These are phyloP conservation scores for Apis laboriosa DNA, from an alignment of 1,140 invertebrate genomes.

Conservation along the genomic window DNA sequence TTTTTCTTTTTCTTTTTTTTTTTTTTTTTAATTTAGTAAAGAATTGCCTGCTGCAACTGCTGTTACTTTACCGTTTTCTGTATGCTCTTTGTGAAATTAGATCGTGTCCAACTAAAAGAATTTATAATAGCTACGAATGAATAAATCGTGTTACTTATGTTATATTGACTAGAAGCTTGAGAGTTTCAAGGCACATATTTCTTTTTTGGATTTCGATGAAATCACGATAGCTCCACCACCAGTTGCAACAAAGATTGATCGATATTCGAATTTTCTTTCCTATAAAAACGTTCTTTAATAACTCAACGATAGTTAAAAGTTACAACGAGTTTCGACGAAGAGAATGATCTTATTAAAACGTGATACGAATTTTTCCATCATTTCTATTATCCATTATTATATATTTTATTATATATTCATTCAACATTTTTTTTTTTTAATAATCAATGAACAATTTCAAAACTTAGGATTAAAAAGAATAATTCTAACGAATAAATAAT, in stretches of 20 bases:
- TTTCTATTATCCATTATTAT: too few species aligned
- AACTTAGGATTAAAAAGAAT: background rate
- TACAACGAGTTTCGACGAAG: too few species aligned
- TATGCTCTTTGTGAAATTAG: constrained; percentile 30
- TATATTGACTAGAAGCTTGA: background rate
- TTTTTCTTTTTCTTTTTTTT: too few species aligned
- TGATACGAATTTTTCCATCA: too few species aligned
- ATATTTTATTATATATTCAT: too few species aligned
- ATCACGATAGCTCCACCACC: background rate
- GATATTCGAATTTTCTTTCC: too few species aligned
- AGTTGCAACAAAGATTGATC: background rate
- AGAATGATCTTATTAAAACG: too few species aligned
- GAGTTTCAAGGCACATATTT: background rate
- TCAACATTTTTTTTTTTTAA: background rate
- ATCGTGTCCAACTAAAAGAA: constrained; percentile 30
- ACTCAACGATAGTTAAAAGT: too few species aligned
- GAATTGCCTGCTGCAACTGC: background rate
- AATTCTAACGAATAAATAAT: too few species aligned
- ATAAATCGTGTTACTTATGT: constrained; percentile 16
- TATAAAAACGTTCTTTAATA: background rate
- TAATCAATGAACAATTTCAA: background rate
- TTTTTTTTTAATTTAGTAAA: constrained; percentile 24
- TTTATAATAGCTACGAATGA: constrained; percentile 22
- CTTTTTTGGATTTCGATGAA: background rate
- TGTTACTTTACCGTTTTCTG: constrained; percentile 2